Base-by-base conservation (phyloP, 23 tunicate species). In the Halocynthia roretzi region DNA sequence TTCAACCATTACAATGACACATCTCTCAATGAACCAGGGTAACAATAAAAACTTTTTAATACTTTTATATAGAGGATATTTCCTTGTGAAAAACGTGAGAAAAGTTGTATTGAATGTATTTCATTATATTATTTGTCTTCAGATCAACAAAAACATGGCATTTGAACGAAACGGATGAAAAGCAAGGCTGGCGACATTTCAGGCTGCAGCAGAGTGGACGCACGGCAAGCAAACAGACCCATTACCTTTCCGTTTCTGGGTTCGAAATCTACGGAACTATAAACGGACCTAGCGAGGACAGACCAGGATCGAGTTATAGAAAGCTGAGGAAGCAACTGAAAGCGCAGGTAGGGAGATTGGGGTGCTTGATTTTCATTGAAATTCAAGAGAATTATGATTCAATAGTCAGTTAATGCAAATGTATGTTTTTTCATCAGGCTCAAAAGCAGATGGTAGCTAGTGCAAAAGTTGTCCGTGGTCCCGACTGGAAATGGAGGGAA, bases 401-500 rank as follows among this genome's bases (percentile, higher is more conserved):
- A 31, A 31, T 31, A 31, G 44, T 31, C 4, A 31, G 44, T 1
- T 31, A 72, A 58, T 58, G 17, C 63, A 58, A 14, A 58, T 58
- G 15, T 14, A n/a, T 58, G 63, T 58, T 58, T 17, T 44, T 9
- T 67, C 68, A 48, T 18, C 72, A 91, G 97, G 82, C 89, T 31
- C 66, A 69, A 21, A 91, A 91, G 56, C 97, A 85, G 80, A 91
- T 91, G 89, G 81, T 91, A 6, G 76, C 86, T 5, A 90, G 97
- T 7, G 84, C 97, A 0, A 61, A 87, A 22, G 98, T 92, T 14
- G 82, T 92, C 15, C 60, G 98, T 54, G 92, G 92, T 10, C 85
- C 86, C 17, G 98, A 92, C 67, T 92, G 98, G 98, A 92, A 92
- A 69, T 92, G 98, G 98, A 77, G 86, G 76, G 89, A 86, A 67